Evolutionary conservation across 2,113 vertebrate genomes (phyloP), one percentile per base, ranked within the genome.

Genomic region (Phalacrocorax brasilianus): DNA sequence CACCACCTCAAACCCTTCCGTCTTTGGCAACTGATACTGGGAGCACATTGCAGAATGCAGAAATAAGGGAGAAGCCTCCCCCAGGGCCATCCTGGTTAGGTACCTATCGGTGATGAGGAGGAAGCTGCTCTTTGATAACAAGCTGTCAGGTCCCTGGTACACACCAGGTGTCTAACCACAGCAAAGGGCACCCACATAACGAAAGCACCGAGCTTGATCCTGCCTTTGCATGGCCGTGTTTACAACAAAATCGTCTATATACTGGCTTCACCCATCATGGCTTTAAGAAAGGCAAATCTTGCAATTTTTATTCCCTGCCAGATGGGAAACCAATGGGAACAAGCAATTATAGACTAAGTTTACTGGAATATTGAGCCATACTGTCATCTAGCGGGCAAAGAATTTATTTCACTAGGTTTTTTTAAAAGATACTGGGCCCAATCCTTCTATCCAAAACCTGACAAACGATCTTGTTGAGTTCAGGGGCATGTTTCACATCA

Each of bases 321-420:
- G 12, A 70, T 1, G 1, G 13, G 50, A 90, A 58, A 5, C 20
- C 40, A 52, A 38, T 0, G 20, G 89, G 35, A 85, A 49, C 1
- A 9, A 58, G 30, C 9, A 32, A 30, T 20, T 74, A 20, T 3
- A 70, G 33, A 7, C 11, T 2, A 53, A 88, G 17, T 11, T 70
- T 45, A 33, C 15, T 67, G 56, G 73, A 92, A 92, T 28, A 62
- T 90, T 95, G 93, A 87, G 49, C 62, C 45, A 94, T 20, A 74
- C 84, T 94, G 95, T 78, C 97, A 97, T 88, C 97, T 97, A 94
- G 93, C 23, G 97, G 96, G 40, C 52, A 92, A 32, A 76, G 3
- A 33, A 38, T 6, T 79, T 67, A 75, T 53, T 82, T 76, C 14
- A 49, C 9, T 23, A 21, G 10, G 38, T 38, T 24, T 63, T 38